Evolutionary conservation across 2,888 invertebrate genomes (phyloP).

Genomic region (Melipona beecheii): DNA sequence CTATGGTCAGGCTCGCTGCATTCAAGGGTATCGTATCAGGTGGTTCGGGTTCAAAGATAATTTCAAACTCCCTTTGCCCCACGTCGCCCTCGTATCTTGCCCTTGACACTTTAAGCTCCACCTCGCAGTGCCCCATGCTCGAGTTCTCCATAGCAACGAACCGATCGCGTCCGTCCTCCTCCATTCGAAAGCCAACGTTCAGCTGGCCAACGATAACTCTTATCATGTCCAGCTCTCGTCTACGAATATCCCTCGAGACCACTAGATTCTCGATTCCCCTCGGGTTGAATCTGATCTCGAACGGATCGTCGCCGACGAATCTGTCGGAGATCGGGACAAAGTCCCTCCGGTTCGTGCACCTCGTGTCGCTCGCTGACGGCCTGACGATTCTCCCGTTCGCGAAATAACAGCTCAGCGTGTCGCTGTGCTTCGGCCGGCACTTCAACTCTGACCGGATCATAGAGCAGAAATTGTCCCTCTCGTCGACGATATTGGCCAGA

Average conservation of each 20-base stretch:
- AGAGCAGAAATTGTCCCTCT: slow-evolving; percentile 49
- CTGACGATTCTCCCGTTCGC: slow-evolving; percentile 29
- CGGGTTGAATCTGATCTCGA: slow-evolving; percentile 65
- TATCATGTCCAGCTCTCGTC: slow-evolving; percentile 63
- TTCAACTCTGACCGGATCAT: slow-evolving; percentile 52
- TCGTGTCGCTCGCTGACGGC: not conserved
- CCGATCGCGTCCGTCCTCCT: slow-evolving; percentile 21
- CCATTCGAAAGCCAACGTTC: slow-evolving; percentile 56
- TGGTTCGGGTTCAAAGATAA: slow-evolving; percentile 35
- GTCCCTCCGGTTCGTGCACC: slow-evolving; percentile 44
- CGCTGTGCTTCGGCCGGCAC: slow-evolving; percentile 57
- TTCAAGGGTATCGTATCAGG: not conserved
- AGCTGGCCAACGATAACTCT: slow-evolving; percentile 61
- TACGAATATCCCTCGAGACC: slow-evolving; percentile 58
- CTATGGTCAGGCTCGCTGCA: slow-evolving; percentile 15
- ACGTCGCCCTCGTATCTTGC: not conserved
- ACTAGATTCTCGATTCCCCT: slow-evolving; percentile 67
- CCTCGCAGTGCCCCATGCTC: slow-evolving; percentile 57
- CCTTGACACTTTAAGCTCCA: slow-evolving; percentile 47
- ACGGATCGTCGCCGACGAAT: slow-evolving; percentile 55
- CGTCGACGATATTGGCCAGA: slow-evolving; percentile 40
- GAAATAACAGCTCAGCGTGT: slow-evolving; percentile 58
- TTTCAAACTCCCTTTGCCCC: slow-evolving; percentile 11
- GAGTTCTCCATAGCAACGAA: slow-evolving; percentile 59
- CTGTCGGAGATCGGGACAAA: slow-evolving; percentile 29